Evolutionary conservation across 1,140 invertebrate species (phyloP), one percentile per base, ranked within the genome.

Genomic region (Linepithema humile): DNA sequence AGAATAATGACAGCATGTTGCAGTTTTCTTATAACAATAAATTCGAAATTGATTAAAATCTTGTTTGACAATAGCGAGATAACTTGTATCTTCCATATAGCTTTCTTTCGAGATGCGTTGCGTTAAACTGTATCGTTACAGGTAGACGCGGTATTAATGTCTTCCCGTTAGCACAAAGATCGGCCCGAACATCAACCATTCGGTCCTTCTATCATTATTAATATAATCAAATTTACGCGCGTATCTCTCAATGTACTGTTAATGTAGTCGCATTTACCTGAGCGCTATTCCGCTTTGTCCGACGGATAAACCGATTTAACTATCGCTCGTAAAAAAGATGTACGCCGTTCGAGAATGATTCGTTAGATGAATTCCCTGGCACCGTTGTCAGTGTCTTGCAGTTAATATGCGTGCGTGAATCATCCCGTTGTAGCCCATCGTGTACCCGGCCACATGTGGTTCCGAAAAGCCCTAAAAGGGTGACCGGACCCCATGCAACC

Each of bases 401-500:
- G 53, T 65, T 75, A 86, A 83, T 75, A 50, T 89, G 57, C 59
- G 62, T 57, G 69, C 74, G 65, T 53, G 65, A 62, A 83, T 83
- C 73, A 83, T 80, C 83, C 83, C 35, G 23, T 80, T 74, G 32
- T 69, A 43, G 29, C 48, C 74, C 74, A 32, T 35, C 35, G 23
- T 15, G 43, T 53, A 57, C 55, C 80, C 85, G 62, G 59, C 73
- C 55, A 40, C 69, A 48, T 32, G 50, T 12, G 17, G 9, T 72
- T 40, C 7, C 75, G 5, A 57, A 48, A 80, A 26, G 64, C 35
- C 57, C 7, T 20, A 12, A n/a, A 80, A 57, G 75, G 75, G 64
- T 43, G n/a, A 7, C 64, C 48, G 40, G 69, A 9, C 12, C 64
- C 48, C 17, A 17, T 43, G 35, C 23, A 80, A 69, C 64, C 75